Evolutionary conservation across 2,113 vertebrate genomes (phyloP).

Genomic region (Labeo rohita): DNA sequence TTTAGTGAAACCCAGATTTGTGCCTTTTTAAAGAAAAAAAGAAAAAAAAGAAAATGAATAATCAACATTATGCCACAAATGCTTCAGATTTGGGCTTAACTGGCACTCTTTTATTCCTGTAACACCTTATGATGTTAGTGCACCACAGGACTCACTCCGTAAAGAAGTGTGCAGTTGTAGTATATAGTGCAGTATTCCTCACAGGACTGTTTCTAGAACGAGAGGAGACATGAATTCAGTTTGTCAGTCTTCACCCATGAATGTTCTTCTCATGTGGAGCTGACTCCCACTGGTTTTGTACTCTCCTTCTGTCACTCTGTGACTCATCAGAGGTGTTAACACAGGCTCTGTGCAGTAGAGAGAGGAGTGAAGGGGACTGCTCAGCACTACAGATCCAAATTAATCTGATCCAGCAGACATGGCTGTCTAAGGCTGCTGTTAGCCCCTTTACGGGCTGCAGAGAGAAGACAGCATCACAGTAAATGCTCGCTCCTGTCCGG

Average conservation of each 20-base stretch:
- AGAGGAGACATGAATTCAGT: constrained; percentile 1
- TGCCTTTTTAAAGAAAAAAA: not conserved
- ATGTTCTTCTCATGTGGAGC: constrained; percentile 30
- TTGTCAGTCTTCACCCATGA: constrained; percentile 6
- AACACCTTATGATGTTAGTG: not conserved
- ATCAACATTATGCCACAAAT: not conserved
- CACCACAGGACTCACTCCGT: not conserved
- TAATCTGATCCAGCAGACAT: constrained; percentile 16
- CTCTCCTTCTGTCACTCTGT: constrained; percentile 48
- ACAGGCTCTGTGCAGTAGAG: not conserved
- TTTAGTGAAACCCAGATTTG: too few relatives aligned
- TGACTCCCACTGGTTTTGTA: constrained; percentile 33
- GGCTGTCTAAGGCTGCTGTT: constrained; percentile 13
- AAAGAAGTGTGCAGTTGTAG: not conserved
- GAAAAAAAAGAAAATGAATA: not conserved
- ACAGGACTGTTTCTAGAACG: not conserved
- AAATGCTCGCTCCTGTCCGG: not conserved
- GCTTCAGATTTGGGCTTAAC: not conserved
- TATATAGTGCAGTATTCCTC: not conserved
- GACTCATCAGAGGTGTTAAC: constrained; percentile 26
- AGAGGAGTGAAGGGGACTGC: constrained; percentile 27
- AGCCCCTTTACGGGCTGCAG: not conserved
- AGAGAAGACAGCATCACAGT: constrained; percentile 4
- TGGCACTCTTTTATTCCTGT: not conserved
- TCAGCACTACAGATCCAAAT: constrained; percentile 16